phyloP scores from a whole-genome alignment of 2,888 invertebrate species.

The Drosophila crucigera region DNA sequence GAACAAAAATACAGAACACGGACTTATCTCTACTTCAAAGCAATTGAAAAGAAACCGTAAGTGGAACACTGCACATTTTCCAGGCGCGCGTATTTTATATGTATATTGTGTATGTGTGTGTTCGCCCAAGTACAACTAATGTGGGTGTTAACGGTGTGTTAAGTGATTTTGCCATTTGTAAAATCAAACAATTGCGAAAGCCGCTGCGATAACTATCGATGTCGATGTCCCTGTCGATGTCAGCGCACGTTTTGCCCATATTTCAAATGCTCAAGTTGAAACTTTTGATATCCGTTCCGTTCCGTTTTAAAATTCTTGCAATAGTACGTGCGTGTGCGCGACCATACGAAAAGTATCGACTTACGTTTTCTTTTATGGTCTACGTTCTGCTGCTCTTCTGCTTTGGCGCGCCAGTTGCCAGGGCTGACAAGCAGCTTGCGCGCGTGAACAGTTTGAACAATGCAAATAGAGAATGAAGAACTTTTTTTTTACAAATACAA shows the following conservation, averaged over 20 bases:
- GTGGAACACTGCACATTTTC: constrained; percentile 57
- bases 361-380: constrained; percentile 37
- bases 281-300: constrained; percentile 67
- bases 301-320: constrained; percentile 52
- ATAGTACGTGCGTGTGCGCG: constrained; percentile 14
- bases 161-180: constrained; percentile 77
- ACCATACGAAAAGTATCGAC: constrained; percentile 54
- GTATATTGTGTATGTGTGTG: constrained; percentile 37
- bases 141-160: constrained; percentile 83
- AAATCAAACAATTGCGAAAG: constrained; percentile 69
- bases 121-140: constrained; percentile 76
- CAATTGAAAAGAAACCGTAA: constrained; percentile 72
- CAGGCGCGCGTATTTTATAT: constrained; percentile 30
- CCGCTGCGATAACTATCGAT: constrained; percentile 68
- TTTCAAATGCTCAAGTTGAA: constrained; percentile 64
- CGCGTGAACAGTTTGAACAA: constrained; percentile 18
- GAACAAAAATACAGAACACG: not conserved
- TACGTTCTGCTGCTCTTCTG: constrained; percentile 2
- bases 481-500: constrained; percentile 13
- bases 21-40: constrained; percentile 35
- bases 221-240: constrained; percentile 49
- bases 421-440: constrained; percentile 9
- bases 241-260: constrained; percentile 81
- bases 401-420: constrained; percentile 12
- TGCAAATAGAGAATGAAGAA: constrained; percentile 12